Evolutionary conservation across 2,113 vertebrate species (phyloP).

Genomic region (Atractosteus spatula): DNA sequence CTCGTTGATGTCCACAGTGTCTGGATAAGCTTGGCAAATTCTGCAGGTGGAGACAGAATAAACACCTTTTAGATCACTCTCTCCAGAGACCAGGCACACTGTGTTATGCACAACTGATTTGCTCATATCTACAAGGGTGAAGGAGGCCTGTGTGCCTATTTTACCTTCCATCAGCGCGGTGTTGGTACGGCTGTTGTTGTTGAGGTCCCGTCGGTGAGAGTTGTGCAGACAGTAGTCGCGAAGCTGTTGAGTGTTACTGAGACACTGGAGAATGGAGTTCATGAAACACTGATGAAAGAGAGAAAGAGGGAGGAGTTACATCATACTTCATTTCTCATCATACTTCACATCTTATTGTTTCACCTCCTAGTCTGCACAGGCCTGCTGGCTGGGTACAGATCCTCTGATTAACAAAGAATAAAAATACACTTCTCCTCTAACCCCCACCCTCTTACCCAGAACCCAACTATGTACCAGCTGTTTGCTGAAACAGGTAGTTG

Average conservation of each 20-base stretch:
- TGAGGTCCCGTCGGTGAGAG: constrained; percentile 78
- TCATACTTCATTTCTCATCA: too few relatives aligned
- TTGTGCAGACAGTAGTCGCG: constrained; percentile 89
- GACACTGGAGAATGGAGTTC: constrained; percentile 96
- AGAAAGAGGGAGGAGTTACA: background rate
- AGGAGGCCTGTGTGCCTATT: background rate
- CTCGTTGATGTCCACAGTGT: constrained; percentile 83
- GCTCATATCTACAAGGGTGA: too few relatives aligned
- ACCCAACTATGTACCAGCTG: too few relatives aligned
- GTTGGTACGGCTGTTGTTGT: constrained; percentile 70
- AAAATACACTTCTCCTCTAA: too few relatives aligned
- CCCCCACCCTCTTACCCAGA: too few relatives aligned
- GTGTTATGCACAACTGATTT: background rate
- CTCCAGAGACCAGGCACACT: background rate
- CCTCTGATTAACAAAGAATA: too few relatives aligned
- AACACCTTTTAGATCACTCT: background rate
- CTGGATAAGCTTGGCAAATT: constrained; percentile 90
- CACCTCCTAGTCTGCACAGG: too few relatives aligned
- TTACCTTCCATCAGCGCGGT: constrained; percentile 84
- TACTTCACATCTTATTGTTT: too few relatives aligned
- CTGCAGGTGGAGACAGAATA: constrained; percentile 45
- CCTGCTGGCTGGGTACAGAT: too few relatives aligned
- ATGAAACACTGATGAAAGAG: constrained; percentile 84
- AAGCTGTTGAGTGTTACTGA: constrained; percentile 90
- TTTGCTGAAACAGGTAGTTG: too few relatives aligned